Base-by-base conservation (phyloP, 1,140 invertebrate species). In the Ceratina australensis region DNA sequence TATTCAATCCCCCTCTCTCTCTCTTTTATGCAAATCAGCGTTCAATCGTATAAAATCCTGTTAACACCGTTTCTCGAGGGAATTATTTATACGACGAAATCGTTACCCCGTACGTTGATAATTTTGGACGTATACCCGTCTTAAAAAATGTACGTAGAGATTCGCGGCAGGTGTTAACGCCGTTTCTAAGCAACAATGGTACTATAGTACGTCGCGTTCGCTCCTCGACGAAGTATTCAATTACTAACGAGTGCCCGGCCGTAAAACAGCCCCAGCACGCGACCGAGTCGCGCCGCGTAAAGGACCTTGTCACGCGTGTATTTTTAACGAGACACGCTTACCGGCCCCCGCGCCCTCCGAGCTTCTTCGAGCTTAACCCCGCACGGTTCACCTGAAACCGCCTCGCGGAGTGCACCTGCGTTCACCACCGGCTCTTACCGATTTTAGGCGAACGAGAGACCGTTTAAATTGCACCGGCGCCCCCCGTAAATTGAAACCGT, bases 241-340 rank as follows among this genome's bases (percentile, higher is more conserved):
- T 86, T 86, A 86, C 83, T 83, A 85, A 86, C 81, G 81, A 86
- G 76, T 78, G 57, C 49, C 60, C 61, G 61, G 24, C 83, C 78
- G 76, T 81, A 83, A 83, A 85, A 69, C 78, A 80, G 49, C 72
- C 64, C 66, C 56, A 71, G 47, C 77, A 69, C 54, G 80, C 67
- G 71, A 67, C 72, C 69, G 65, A 67, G 79, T 81, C 67, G 77
- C 80, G 67, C 69, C 74, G 72, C 68, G 59, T 67, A 75, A 86
- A 86, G 77, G 71, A 86, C 52, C 78, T 86, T 80, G 79, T 87
- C 82, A 82, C 82, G 74, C 82, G 80, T 87, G 72, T 82, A 71
- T 84, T 84, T 86, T 87, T 87, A 86, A 87, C 68, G 85, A 86
- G 82, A 71, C 68, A 18, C 63, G 47, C 67, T 74, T 72, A 52